Percentiles rank a stretch among this genome's conserved stretches.
Conservation (phyloP, 2,113 vertebrate genomes). For the Willisornis vidua region DNA sequence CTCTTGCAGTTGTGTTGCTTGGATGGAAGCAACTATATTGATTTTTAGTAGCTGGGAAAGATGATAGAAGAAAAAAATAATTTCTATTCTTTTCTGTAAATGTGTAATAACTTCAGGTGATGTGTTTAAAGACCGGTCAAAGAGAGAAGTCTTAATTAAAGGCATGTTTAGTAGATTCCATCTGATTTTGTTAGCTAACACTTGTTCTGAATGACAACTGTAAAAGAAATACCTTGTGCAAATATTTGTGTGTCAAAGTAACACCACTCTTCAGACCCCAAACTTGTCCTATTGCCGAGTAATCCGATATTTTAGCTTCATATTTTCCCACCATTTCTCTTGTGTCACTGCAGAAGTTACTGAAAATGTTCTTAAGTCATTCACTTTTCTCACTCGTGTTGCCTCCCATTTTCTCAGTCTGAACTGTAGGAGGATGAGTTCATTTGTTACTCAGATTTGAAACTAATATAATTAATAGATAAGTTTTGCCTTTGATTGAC, state of each 20-base stretch:
- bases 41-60: background rate
- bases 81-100: background rate
- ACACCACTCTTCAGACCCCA: background rate
- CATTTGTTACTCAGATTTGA: background rate
- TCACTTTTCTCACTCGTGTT: accelerated
- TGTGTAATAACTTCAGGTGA: background rate
- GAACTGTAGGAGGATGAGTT: background rate
- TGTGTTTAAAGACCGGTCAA: background rate
- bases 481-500: background rate
- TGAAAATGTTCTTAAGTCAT: background rate
- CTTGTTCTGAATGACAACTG: background rate
- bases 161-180: background rate
- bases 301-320: accelerated
- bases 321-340: background rate
- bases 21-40: background rate
- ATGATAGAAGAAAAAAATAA: background rate
- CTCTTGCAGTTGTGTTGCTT: background rate
- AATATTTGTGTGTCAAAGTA: background rate
- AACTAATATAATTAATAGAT: background rate
- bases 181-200: background rate
- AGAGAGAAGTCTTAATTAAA: background rate
- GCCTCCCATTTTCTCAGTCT: background rate
- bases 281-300: background rate
- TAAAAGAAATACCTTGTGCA: background rate
- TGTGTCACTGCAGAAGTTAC: background rate